These are phyloP conservation scores for Nemoura dubitans DNA, from an alignment of 2,888 invertebrate species.

Conservation along the genomic window DNA sequence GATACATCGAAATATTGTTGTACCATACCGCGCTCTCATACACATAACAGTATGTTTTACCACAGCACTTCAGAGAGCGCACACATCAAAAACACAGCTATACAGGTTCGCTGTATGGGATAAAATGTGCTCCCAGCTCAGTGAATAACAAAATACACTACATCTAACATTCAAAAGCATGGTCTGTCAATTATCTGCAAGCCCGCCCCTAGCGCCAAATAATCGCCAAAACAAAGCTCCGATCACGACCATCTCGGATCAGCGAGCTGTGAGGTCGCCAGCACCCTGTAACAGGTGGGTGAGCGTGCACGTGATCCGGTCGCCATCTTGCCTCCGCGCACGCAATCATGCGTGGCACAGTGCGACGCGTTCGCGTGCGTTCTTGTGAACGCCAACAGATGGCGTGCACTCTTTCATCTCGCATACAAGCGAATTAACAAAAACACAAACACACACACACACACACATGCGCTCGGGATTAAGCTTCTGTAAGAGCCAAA, in stretches of 20 bases:
- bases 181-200: not conserved
- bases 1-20: too few relatives aligned
- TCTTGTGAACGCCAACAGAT: not conserved
- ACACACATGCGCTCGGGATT: not conserved
- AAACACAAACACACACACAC: not conserved
- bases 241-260: not conserved
- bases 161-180: not conserved
- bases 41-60: too few relatives aligned
- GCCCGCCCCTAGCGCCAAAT: not conserved
- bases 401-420: not conserved
- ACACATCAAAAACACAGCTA: too few relatives aligned
- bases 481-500: not conserved
- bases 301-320: not conserved
- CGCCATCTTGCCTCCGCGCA: not conserved
- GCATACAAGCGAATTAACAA: not conserved
- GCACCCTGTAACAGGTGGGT: not conserved
- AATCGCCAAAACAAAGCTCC: not conserved
- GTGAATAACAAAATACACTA: too few relatives aligned
- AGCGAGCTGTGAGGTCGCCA: not conserved
- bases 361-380: not conserved
- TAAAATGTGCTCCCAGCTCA: too few relatives aligned
- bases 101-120: too few relatives aligned
- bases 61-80: too few relatives aligned
- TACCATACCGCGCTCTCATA: too few relatives aligned
- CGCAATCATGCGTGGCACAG: too few relatives aligned